Percentiles rank a stretch among this genome's conserved stretches.
phyloP scores from a whole-genome alignment of 2,113 vertebrate species.

The Tamias sibiricus region DNA sequence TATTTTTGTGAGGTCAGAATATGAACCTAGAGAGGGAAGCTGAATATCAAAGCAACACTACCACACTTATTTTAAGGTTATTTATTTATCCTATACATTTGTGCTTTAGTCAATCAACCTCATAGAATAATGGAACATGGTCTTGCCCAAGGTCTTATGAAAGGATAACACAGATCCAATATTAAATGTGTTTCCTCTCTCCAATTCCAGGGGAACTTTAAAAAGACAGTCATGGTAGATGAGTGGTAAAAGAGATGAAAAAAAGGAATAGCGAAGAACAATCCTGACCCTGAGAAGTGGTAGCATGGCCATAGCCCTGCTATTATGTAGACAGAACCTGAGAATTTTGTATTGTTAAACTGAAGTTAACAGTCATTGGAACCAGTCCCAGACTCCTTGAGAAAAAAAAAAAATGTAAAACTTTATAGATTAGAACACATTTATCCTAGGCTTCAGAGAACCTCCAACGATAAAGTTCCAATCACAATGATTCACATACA shows the following conservation, averaged over 20 bases:
- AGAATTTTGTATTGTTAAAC: not conserved
- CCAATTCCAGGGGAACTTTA: not conserved
- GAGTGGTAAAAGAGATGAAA: not conserved
- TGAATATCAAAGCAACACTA: not conserved
- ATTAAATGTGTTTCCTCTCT: not conserved
- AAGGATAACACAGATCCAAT: not conserved
- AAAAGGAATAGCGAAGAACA: not conserved
- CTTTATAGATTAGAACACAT: not conserved
- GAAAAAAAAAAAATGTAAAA: constrained; percentile 51
- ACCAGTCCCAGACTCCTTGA: not conserved
- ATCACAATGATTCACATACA: constrained; percentile 7
- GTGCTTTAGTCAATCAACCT: not conserved
- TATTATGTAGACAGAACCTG: not conserved
- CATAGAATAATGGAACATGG: not conserved
- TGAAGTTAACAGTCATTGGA: not conserved
- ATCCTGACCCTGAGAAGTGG: not conserved
- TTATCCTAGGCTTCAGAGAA: not conserved
- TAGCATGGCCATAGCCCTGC: not conserved
- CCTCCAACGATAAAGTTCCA: not conserved
- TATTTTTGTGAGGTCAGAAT: not conserved
- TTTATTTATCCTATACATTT: constrained; percentile 10
- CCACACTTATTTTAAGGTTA: not conserved
- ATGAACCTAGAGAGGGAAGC: not conserved
- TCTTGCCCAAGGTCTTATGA: not conserved
- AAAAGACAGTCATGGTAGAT: not conserved